Percentiles rank a stretch among this genome's conserved stretches.
Conservation (phyloP, 1,140 invertebrate genomes). For the Drosophila guanche region DNA sequence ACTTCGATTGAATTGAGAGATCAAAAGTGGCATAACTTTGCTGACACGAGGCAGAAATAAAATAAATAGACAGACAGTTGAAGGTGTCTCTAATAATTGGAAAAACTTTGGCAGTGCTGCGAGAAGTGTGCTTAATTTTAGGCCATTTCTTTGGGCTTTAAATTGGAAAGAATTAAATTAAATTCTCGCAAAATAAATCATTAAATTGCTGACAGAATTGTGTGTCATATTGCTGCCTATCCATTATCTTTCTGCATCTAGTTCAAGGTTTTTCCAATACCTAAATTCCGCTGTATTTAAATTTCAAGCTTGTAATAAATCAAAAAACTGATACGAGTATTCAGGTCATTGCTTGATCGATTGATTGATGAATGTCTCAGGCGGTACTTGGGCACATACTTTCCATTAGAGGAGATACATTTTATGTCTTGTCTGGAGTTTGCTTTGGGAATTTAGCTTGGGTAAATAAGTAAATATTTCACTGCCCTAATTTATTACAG, state of each 20-base stretch:
- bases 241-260: too few species aligned
- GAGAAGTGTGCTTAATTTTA: too few species aligned
- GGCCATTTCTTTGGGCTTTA: too few species aligned
- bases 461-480: constrained; percentile 21
- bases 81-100: neutral
- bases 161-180: too few species aligned
- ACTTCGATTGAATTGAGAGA: constrained; percentile 1
- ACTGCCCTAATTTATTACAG: constrained; percentile 26
- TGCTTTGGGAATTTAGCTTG: neutral
- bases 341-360: neutral
- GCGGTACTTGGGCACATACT: neutral
- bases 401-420: neutral
- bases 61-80: constrained; percentile 10
- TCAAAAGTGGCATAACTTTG: constrained; percentile 1
- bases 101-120: neutral
- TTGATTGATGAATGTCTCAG: too few species aligned
- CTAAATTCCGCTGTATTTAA: neutral
- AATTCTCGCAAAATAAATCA: too few species aligned
- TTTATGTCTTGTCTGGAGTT: neutral
- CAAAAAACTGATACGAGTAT: neutral
- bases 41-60: constrained; percentile 4
- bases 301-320: neutral
- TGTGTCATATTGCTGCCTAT: too few species aligned
- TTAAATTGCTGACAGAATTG: too few species aligned
- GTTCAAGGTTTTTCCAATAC: too few species aligned